A percentile compares a stretch with the other conserved stretches of the same genome.
These are phyloP conservation scores for Shargacucullia verbasci DNA, from an alignment of 2,888 invertebrate species.

Conservation along the genomic window DNA sequence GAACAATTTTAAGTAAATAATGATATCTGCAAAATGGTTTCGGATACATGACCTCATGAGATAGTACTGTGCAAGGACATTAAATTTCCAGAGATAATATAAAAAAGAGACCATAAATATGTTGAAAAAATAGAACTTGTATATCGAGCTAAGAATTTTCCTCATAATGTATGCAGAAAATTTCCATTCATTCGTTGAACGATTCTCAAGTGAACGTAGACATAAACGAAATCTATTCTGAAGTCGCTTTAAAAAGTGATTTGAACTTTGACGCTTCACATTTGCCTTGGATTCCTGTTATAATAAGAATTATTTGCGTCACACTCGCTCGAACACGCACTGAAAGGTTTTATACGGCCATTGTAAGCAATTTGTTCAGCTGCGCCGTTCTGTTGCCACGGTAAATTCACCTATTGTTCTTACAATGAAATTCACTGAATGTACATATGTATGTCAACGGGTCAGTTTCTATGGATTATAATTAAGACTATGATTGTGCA, in stretches of 20 bases:
- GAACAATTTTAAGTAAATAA: conserved; percentile 11
- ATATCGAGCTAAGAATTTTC: no score
- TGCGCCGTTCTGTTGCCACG: conserved; percentile 49
- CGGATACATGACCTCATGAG: conserved; percentile 12
- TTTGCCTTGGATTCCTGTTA: conserved; percentile 26
- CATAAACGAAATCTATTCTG: no score
- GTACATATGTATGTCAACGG: conserved; percentile 62
- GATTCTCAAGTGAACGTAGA: not conserved
- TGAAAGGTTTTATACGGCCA: conserved; percentile 45
- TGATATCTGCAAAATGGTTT: conserved; percentile 22
- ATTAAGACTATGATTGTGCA: conserved; percentile 57
- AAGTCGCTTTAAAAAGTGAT: no score
- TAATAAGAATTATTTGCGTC: conserved; percentile 47
- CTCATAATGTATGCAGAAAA: no score
- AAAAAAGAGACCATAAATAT: not conserved
- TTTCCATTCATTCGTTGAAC: not conserved
- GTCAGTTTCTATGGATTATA: conserved; percentile 60
- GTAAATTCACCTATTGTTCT: conserved; percentile 52
- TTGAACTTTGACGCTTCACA: conserved; percentile 6
- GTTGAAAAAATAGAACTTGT: no score
- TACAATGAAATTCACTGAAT: conserved; percentile 43
- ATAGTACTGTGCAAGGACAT: conserved; percentile 12
- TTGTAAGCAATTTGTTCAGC: conserved; percentile 59
- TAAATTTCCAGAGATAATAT: not conserved
- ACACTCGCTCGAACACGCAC: conserved; percentile 34